Conservation (phyloP, 2,113 vertebrate genomes). For the Zeus faber region DNA sequence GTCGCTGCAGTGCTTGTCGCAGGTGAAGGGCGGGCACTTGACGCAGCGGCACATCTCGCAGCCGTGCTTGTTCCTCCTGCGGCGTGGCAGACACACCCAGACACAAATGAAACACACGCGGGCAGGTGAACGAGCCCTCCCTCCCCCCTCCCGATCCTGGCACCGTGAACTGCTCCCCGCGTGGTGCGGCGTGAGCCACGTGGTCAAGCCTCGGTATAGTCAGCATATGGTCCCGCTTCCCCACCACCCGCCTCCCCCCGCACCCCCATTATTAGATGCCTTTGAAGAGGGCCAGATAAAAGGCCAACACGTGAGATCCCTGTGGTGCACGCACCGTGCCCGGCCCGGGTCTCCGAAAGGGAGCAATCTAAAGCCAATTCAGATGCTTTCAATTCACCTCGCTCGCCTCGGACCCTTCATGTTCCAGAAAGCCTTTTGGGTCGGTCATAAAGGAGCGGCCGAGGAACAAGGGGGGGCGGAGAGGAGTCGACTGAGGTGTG, state of each 20-base stretch:
- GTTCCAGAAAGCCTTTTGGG: too few species aligned
- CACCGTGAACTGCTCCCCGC: neutral
- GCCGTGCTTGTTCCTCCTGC: conserved; percentile 80
- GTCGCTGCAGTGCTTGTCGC: conserved; percentile 72
- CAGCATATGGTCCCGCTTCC: conserved; percentile 73
- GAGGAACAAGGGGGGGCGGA: too few species aligned
- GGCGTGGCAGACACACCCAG: conserved; percentile 1
- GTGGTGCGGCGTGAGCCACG: conserved; percentile 48
- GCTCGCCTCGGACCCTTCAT: conserved; percentile 32
- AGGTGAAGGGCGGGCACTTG: conserved; percentile 79
- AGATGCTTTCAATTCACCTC: conserved; percentile 57
- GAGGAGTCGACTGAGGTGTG: too few species aligned
- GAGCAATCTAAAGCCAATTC: conserved; percentile 47
- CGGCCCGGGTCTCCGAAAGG: conserved; percentile 16
- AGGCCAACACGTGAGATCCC: conserved; percentile 59
- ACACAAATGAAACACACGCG: too few species aligned
- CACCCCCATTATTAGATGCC: conserved; percentile 51
- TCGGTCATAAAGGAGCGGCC: too few species aligned
- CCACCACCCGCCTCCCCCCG: too few species aligned
- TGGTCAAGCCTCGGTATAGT: conserved; percentile 43
- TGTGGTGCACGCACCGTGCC: conserved; percentile 51
- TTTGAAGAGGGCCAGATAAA: conserved; percentile 71
- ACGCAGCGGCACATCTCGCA: conserved; percentile 83
- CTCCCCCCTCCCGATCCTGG: neutral
- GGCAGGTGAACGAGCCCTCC: conserved; percentile 15